These are phyloP conservation scores for Scopus umbretta DNA, from an alignment of 2,113 vertebrate genomes.

Conservation along the genomic window DNA sequence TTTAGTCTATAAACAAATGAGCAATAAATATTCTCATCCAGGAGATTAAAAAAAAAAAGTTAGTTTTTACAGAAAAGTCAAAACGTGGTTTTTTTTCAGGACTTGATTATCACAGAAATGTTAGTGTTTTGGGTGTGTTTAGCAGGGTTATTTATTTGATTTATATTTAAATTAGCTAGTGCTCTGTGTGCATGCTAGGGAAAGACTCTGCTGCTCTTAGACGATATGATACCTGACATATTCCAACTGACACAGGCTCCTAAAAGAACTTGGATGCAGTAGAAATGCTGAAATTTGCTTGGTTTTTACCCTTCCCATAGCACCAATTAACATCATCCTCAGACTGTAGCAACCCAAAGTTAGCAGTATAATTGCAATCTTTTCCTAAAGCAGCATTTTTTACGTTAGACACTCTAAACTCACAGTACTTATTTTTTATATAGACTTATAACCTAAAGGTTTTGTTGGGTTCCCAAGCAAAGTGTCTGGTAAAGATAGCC, in stretches of 20 bases:
- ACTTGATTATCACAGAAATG: background rate
- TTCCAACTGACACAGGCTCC: background rate
- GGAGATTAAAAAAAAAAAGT: slow-evolving; percentile 33
- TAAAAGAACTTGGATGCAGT: background rate
- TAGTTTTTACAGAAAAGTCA: slow-evolving; percentile 34
- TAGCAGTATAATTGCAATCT: background rate
- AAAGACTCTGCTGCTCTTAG: background rate
- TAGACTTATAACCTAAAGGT: background rate
- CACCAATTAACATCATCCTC: background rate
- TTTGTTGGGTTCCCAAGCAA: background rate
- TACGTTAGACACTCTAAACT: background rate
- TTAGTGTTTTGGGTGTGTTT: background rate
- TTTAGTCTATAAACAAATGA: slow-evolving; percentile 63
- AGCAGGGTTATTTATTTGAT: background rate
- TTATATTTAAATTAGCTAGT: background rate
- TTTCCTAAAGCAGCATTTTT: background rate
- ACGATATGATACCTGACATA: background rate
- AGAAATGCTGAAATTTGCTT: background rate
- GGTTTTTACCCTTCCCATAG: background rate
- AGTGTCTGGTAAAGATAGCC: background rate
- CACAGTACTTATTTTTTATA: background rate
- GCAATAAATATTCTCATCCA: slow-evolving; percentile 43
- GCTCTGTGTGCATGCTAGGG: background rate
- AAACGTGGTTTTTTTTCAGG: background rate
- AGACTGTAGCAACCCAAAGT: background rate